Conservation (phyloP, 2,888 invertebrate species). For the Aromia moschata region DNA sequence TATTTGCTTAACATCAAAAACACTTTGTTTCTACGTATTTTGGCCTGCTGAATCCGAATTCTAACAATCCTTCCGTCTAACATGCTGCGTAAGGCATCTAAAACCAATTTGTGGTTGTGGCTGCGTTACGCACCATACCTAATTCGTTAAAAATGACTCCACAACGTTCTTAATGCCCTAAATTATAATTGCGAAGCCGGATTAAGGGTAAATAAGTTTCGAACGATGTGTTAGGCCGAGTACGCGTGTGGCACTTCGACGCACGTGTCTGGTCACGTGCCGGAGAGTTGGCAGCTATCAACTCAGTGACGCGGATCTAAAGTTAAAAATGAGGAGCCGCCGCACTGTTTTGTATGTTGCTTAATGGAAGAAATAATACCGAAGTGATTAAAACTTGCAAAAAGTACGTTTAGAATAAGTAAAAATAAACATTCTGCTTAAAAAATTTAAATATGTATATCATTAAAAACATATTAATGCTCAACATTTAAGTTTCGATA, state of each 20-base stretch:
- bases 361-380: too few species aligned
- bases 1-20: too few species aligned
- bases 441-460: too few species aligned
- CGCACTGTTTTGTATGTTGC: too few species aligned
- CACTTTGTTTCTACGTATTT: too few species aligned
- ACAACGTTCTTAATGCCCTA: slow-evolving; percentile 26
- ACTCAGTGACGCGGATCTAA: slow-evolving; percentile 30
- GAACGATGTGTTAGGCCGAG: slow-evolving; percentile 54
- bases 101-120: slow-evolving; percentile 7
- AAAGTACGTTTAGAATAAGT: too few species aligned
- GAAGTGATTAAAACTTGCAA: too few species aligned
- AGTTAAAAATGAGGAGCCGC: too few species aligned
- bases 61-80: not conserved
- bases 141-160: slow-evolving; percentile 20
- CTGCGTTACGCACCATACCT: slow-evolving; percentile 11
- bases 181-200: slow-evolving; percentile 26
- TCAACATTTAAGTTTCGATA: too few species aligned
- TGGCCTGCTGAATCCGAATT: not conserved
- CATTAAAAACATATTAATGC: too few species aligned
- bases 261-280: slow-evolving; percentile 43
- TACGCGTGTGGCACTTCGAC: slow-evolving; percentile 47
- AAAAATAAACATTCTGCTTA: too few species aligned
- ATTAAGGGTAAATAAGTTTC: slow-evolving; percentile 48
- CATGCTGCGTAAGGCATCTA: too few species aligned
- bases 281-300: slow-evolving; percentile 32